Evolutionary conservation across 2,888 invertebrate genomes (phyloP).

Genomic region (Achlya flavicornis): DNA sequence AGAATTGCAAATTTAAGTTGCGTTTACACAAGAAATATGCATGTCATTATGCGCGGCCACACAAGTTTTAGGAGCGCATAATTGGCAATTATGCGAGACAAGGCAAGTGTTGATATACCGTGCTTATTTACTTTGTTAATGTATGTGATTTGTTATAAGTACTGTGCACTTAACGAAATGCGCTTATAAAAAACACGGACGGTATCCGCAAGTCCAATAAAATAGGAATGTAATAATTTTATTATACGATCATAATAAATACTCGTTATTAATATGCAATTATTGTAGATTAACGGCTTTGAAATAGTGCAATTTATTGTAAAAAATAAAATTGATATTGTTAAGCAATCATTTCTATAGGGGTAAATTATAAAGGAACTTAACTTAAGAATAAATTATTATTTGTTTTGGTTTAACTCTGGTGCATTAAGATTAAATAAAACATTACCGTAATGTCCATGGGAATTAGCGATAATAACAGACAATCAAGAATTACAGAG

Average conservation of each 20-base stretch:
- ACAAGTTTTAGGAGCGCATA: slow-evolving; percentile 17
- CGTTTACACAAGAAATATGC: slow-evolving; percentile 16
- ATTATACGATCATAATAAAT: neutral
- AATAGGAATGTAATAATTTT: slow-evolving; percentile 4
- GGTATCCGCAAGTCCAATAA: neutral
- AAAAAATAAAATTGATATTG: neutral
- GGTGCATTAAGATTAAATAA: too few relatives aligned
- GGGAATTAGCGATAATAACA: too few relatives aligned
- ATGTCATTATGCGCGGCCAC: slow-evolving; percentile 7
- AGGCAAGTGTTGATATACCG: slow-evolving; percentile 20
- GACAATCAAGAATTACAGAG: too few relatives aligned
- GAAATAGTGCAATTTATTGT: neutral
- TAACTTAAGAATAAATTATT: too few relatives aligned
- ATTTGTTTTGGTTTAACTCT: too few relatives aligned
- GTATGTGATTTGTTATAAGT: slow-evolving; percentile 8
- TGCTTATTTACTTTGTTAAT: slow-evolving; percentile 22
- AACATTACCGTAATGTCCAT: too few relatives aligned
- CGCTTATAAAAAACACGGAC: neutral
- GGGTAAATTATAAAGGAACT: too few relatives aligned
- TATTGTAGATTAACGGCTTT: neutral
- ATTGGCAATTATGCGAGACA: slow-evolving; percentile 29
- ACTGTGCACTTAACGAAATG: neutral
- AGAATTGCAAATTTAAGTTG: slow-evolving; percentile 23
- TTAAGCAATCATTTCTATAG: neutral
- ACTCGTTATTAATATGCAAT: neutral